Evolutionary conservation across 1,140 invertebrate species (phyloP), one percentile per base, ranked within the genome.

Genomic region (Anoplophora glabripennis): DNA sequence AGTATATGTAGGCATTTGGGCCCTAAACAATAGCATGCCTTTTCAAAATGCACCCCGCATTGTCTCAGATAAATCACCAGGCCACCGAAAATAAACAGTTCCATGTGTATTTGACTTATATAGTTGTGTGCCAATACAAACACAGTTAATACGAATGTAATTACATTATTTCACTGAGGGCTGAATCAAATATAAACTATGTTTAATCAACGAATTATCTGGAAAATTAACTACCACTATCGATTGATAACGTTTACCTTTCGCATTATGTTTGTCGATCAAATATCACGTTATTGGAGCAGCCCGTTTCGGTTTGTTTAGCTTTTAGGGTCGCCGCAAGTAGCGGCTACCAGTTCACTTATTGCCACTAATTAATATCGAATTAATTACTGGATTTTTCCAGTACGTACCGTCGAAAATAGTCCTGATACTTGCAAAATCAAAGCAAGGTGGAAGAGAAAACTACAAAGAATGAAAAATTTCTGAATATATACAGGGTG

Each of bases 181-280:
- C 57, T 36, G 49, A 55, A 40, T 63, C 57, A 66, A 66, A 66
- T 61, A 58, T 58, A 57, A 64, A 59, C 53, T 47, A 53, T 62
- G 62, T 67, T 60, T 67, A 64, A 67, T 64, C 58, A 67, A 61
- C 62, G 59, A 64, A 67, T 67, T 67, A 67, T 64, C 62, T 64
- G 65, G 65, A 61, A 67, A 67, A 67, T 67, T 67, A 67, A 67
- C 65, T 64, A 53, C 62, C 62, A 58, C 62, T 64, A 67, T 67
- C 65, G 65, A 67, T 64, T 67, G 65, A 64, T 64, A 67, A 67
- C 65, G 60, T 67, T 67, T 67, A 67, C 65, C 59, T 67, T 67
- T 67, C 58, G 58, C 48, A 67, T 67, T 64, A 67, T 64, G 65
- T 67, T 67, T 67, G 59, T 53, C 62, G 62, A 67, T 64, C 65